Conservation (phyloP, 2,797 vertebrate genomes). For the Chiroxiphia lanceolata region DNA sequence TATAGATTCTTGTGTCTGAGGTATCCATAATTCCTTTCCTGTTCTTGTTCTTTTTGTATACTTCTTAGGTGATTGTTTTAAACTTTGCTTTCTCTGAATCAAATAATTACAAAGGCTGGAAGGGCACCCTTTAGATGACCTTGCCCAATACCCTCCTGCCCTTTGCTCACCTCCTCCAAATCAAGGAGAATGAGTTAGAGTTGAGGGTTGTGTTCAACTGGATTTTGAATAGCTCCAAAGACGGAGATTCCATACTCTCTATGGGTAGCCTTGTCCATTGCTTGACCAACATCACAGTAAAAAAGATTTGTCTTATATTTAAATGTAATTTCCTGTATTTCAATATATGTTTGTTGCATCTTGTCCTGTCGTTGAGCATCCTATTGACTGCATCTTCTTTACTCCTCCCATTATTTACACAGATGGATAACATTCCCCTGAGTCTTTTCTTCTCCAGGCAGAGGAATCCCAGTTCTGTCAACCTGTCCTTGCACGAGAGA, state of each 20-base stretch:
- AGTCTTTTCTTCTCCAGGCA: not conserved
- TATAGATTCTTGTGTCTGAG: not conserved
- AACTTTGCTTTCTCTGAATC: not conserved
- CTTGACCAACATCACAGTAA: not conserved
- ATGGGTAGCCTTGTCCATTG: not conserved
- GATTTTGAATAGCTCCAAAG: not conserved
- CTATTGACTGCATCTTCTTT: not conserved
- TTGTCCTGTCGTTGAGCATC: not conserved
- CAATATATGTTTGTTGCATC: not conserved
- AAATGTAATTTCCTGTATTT: not conserved
- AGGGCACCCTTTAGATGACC: not conserved
- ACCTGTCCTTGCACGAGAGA: fast-evolving
- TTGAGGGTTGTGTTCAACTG: fast-evolving
- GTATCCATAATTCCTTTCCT: not conserved
- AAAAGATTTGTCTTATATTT: not conserved
- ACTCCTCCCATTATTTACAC: not conserved
- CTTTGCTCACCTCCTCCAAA: not conserved
- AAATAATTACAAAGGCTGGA: not conserved
- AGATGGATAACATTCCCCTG: not conserved
- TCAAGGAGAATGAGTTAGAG: not conserved
- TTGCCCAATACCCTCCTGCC: not conserved
- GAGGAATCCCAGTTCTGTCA: not conserved
- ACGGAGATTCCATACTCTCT: too few relatives aligned
- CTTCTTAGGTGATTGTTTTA: not conserved
- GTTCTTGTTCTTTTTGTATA: not conserved